Conservation (phyloP, 2,888 invertebrate genomes). For the Andrena praecox region DNA sequence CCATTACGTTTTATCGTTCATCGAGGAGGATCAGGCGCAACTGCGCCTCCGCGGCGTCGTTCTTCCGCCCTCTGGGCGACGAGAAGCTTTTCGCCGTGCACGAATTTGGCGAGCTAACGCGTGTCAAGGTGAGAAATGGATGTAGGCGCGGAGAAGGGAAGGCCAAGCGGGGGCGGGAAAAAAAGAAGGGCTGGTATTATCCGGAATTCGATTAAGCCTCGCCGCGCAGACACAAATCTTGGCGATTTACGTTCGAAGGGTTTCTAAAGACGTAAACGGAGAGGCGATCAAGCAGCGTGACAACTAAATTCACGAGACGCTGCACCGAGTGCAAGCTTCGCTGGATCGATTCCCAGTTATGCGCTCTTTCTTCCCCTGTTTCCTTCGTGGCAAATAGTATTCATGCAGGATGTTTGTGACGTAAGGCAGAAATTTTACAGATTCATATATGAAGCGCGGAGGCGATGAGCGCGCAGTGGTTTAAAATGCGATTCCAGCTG, state of each 20-base stretch:
- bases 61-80: too few species aligned
- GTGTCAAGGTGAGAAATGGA: background rate
- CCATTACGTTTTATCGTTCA: slow-evolving; percentile 15
- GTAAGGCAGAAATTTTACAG: too few species aligned
- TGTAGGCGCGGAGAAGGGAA: background rate
- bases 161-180: background rate
- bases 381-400: too few species aligned
- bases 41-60: background rate
- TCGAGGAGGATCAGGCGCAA: background rate
- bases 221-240: slow-evolving; percentile 51
- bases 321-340: slow-evolving; percentile 6
- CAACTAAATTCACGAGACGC: slow-evolving; percentile 50
- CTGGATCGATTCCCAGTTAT: background rate
- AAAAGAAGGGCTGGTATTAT: slow-evolving; percentile 20
- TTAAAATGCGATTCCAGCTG: too few species aligned
- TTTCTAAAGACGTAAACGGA: slow-evolving; percentile 56
- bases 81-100: background rate
- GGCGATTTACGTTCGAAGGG: slow-evolving; percentile 53
- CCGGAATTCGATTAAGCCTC: slow-evolving; percentile 55
- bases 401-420: too few species aligned
- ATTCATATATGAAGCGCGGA: too few species aligned
- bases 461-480: too few species aligned
- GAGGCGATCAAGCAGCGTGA: slow-evolving; percentile 50
- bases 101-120: too few species aligned
- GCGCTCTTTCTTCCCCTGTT: too few species aligned